These are phyloP conservation scores for Drosophila multiciliata DNA, from an alignment of 2,888 invertebrate genomes.

Conservation along the genomic window DNA sequence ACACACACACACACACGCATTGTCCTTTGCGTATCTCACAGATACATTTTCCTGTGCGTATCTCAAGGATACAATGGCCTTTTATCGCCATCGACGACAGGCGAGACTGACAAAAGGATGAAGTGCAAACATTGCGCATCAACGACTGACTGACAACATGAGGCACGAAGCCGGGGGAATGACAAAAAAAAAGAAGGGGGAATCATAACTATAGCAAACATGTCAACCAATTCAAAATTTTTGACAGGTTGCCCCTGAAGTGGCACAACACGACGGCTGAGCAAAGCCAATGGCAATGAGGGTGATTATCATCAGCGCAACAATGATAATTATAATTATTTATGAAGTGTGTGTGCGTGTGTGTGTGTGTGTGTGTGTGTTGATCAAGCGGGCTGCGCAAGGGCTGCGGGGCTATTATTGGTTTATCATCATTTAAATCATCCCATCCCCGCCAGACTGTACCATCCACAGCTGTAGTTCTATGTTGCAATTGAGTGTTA, in stretches of 20 bases:
- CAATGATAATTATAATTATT: slow-evolving; percentile 38
- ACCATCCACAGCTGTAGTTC: slow-evolving; percentile 5
- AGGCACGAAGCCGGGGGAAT: neutral
- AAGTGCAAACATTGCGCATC: slow-evolving; percentile 65
- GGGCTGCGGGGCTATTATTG: slow-evolving; percentile 51
- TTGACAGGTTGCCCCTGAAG: slow-evolving; percentile 73
- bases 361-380: slow-evolving; percentile 1
- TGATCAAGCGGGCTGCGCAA: slow-evolving; percentile 22
- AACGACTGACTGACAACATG: slow-evolving; percentile 23
- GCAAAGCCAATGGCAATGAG: slow-evolving; percentile 38
- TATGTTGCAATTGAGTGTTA: slow-evolving; percentile 12
- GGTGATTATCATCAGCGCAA: slow-evolving; percentile 26
- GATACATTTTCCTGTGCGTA: slow-evolving; percentile 49
- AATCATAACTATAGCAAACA: slow-evolving; percentile 62
- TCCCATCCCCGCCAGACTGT: neutral
- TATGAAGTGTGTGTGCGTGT: slow-evolving; percentile 15
- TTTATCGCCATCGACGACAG: slow-evolving; percentile 58
- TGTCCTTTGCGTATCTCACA: slow-evolving; percentile 37
- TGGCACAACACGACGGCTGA: slow-evolving; percentile 46
- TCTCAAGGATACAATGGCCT: slow-evolving; percentile 62
- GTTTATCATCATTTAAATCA: slow-evolving; percentile 48
- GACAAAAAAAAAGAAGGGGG: neutral
- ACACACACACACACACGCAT: slow-evolving; percentile 35
- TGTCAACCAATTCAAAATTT: slow-evolving; percentile 69
- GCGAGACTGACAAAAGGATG: slow-evolving; percentile 64